phyloP scores from a whole-genome alignment of 2,888 invertebrate genomes.

The Stramonita haemastoma region DNA sequence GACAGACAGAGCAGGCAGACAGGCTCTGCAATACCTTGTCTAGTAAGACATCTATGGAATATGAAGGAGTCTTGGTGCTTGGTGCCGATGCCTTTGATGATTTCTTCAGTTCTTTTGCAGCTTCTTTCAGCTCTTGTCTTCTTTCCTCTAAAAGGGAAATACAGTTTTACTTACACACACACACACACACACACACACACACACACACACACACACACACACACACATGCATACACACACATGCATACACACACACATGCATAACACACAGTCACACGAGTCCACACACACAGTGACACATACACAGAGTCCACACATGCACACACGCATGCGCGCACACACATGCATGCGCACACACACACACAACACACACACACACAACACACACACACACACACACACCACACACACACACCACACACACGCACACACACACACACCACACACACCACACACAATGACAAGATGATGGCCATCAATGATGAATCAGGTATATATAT shows the following conservation, averaged over 20 bases:
- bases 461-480: too few relatives aligned
- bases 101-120: slow-evolving; percentile 37
- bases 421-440: too few relatives aligned
- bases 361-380: too few relatives aligned
- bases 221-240: background rate
- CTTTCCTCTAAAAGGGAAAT: slow-evolving; percentile 58
- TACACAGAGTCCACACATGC: too few relatives aligned
- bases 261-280: background rate
- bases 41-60: slow-evolving; percentile 64
- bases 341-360: too few relatives aligned
- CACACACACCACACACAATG: too few relatives aligned
- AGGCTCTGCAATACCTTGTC: slow-evolving; percentile 61
- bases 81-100: slow-evolving; percentile 50
- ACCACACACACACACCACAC: too few relatives aligned
- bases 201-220: background rate
- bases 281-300: background rate
- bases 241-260: background rate
- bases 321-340: background rate
- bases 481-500: too few relatives aligned
- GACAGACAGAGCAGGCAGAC: too few relatives aligned
- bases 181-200: slow-evolving; percentile 1
- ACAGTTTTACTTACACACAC: background rate
- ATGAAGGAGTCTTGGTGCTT: slow-evolving; percentile 56
- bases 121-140: slow-evolving; percentile 58
- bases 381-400: too few relatives aligned